Base-by-base conservation (phyloP, 2,888 invertebrate genomes). In the Melipona beecheii region DNA sequence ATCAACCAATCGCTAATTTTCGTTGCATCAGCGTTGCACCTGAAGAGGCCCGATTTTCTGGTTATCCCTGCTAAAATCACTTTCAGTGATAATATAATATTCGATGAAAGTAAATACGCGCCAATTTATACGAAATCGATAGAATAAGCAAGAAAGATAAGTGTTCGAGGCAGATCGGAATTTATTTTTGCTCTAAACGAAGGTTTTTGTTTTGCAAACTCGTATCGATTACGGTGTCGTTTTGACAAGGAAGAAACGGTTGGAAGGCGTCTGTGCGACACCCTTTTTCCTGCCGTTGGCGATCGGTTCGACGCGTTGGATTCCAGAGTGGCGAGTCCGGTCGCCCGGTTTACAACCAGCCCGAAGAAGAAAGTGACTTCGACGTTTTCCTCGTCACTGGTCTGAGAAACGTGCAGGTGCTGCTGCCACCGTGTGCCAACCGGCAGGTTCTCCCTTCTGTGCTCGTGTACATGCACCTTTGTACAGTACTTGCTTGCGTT, bases 301-400 rank as follows among this genome's bases (percentile, higher is more conserved):
- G 71, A 70, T 77, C 65, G 80, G 64, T 71, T 43, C 31, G 31
- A n/a, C 80, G 79, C 56, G 70, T 78, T 49, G 58, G 36, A 72
- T 79, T 75, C 68, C 72, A 60, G 66, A 71, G 54, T 27, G 21
- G 66, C 81, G 9, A 56, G 77, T 50, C 9, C 66, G 17, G 74
- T 54, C 52, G 54, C 70, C 49, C 74, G 73, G 50, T 81, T 81
- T 73, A 50, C 77, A 52, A 31, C 65, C 58, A 56, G 64, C 71
- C 70, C 70, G 83, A 83, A 52, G 83, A 83, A 58, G 69, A 79
- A 79, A 85, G 74, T 75, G 79, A 85, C 76, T 74, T 74, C 76
- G 83, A 85, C 85, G 83, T 75, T 83, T 85, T 83, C 85, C 85
- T 83, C 83, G 80, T 76, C 74, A 77, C 24, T 77, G 85, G 74